A percentile compares a stretch with the other conserved stretches of the same genome.
Evolutionary conservation across 1,140 invertebrate genomes (phyloP).

Genomic region (Cotesia typhae): DNA sequence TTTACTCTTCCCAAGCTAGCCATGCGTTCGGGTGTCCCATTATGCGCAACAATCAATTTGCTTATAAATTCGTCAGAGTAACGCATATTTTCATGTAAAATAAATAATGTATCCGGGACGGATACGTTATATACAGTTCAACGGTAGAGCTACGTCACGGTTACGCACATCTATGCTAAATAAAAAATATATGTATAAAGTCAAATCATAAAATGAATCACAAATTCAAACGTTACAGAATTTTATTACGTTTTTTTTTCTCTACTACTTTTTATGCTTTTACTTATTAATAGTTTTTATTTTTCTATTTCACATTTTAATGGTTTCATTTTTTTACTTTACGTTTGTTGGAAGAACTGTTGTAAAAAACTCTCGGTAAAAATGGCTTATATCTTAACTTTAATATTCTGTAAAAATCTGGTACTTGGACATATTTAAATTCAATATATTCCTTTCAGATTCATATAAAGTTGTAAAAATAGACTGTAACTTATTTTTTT

Average conservation of each 20-base stretch:
- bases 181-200: slow-evolving; percentile 13
- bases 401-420: too few relatives aligned
- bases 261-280: too few relatives aligned
- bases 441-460: too few relatives aligned
- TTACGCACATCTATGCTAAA: slow-evolving; percentile 6
- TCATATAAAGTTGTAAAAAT: too few relatives aligned
- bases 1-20: too few relatives aligned
- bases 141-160: background rate
- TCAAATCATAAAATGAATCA: slow-evolving; percentile 17
- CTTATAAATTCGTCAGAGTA: slow-evolving; percentile 23
- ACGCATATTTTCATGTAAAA: slow-evolving; percentile 23
- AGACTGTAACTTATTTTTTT: too few relatives aligned
- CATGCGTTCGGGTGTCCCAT: too few relatives aligned
- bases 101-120: slow-evolving; percentile 29
- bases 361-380: background rate
- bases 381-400: background rate
- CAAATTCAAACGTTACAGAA: slow-evolving; percentile 5
- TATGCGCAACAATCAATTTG: slow-evolving; percentile 22
- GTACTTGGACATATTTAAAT: too few relatives aligned
- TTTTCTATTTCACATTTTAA: background rate
- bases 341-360: background rate
- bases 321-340: background rate
- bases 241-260: background rate
- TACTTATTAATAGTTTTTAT: background rate
- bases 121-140: background rate